Conservation (phyloP, 2,797 vertebrate species). For the Chromis chromis region DNA sequence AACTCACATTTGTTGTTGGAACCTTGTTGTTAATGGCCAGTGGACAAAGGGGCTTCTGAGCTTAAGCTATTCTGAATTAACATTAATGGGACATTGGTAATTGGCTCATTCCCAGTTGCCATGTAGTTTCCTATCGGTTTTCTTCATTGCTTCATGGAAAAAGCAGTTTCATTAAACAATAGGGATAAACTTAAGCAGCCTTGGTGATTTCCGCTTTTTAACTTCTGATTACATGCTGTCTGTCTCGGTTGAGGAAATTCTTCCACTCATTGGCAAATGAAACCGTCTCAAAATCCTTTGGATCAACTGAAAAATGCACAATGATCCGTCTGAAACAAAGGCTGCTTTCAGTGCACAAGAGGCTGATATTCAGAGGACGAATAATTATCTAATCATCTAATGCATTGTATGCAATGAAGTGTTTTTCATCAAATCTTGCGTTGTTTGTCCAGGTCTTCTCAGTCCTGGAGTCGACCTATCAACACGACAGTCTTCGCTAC, state of each 20-base stretch:
- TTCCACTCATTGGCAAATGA: constrained; percentile 34
- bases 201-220: constrained; percentile 27
- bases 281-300: constrained; percentile 43
- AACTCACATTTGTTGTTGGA: neutral
- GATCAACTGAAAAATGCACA: constrained; percentile 12
- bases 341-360: constrained; percentile 13
- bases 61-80: neutral
- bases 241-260: constrained; percentile 47
- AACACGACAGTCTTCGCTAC: constrained; percentile 87
- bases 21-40: constrained; percentile 1
- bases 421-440: neutral
- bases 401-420: neutral
- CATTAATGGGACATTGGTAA: neutral
- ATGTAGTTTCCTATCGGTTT: neutral
- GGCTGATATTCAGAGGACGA: neutral
- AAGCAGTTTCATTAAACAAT: constrained; percentile 13
- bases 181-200: constrained; percentile 20
- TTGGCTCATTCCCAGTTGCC: neutral
- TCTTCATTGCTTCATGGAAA: constrained; percentile 27
- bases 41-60: neutral
- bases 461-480: constrained; percentile 87
- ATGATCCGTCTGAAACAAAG: constrained; percentile 27
- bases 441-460: constrained; percentile 82
- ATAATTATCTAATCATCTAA: constrained; percentile 1
- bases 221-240: constrained; percentile 51